Base-by-base conservation (phyloP, 2,113 vertebrate genomes). In the Phrynocephalus versicolor region DNA sequence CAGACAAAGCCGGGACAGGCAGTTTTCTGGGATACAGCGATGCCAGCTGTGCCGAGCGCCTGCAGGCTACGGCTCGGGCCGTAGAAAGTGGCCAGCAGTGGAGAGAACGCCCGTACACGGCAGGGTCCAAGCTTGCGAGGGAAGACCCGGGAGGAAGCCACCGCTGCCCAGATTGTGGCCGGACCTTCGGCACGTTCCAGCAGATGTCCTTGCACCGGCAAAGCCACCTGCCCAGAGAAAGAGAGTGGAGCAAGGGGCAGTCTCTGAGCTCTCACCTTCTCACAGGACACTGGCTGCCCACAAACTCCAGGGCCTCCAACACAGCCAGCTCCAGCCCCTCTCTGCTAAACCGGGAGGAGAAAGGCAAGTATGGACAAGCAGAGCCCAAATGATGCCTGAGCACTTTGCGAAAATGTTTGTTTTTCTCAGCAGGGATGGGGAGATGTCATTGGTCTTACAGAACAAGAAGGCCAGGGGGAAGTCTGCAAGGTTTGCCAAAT, bases 61-160 rank as follows among this genome's bases (percentile, higher is more conserved):
- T 97, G 79, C 97, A 97, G 89, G 97, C 97, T 1, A 97, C 97
- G 45, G 96, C 97, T 25, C 96, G 96, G 93, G 97, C 85, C 92
- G 95, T 6, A 88, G 94, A 70, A 88, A 93, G 62, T 88, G 91
- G 55, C 27, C 86, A 51, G 89, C 89, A 81, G 85, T 88, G 70
- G 89, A 91, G 85, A 92, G 90, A 87, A 78, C 87, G 87, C 1
- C 41, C 78, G n/a, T 86, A 81, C 5, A 25, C 60, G 3, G 70
- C 70, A 18, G 58, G 60, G 82, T 27, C 37, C 85, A 33, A 79
- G 88, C 9, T 95, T 91, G 76, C 88, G 89, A 91, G 85, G 82
- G 87, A 89, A 30, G 60, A 87, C 5, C 41, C 83, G 27, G 88
- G 85, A 27, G 79, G 70, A 74, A 79, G 92, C 96, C 89, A 85